Conservation (phyloP, 2,113 vertebrate genomes). For the Corapipo altera region DNA sequence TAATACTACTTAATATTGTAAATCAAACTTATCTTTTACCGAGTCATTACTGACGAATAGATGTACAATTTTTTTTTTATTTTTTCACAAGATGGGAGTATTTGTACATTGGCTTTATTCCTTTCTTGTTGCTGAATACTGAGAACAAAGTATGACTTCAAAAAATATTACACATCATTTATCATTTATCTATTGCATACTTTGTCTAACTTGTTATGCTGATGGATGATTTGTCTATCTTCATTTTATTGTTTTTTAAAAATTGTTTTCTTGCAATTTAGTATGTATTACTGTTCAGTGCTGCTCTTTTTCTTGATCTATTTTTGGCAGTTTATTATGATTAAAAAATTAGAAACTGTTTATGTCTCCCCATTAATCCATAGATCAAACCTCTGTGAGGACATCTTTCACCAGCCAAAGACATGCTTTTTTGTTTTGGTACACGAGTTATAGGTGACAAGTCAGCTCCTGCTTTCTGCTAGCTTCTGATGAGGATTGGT, state of each 20-base stretch:
- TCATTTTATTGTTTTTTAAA: background rate
- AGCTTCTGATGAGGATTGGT: background rate
- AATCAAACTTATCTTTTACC: background rate
- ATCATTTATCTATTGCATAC: background rate
- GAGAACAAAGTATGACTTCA: background rate
- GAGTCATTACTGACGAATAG: background rate
- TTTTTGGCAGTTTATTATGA: background rate
- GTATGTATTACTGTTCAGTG: background rate
- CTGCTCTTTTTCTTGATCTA: background rate
- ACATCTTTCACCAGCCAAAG: background rate
- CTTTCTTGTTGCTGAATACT: background rate
- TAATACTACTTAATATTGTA: background rate
- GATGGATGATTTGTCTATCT: background rate
- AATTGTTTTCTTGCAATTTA: background rate
- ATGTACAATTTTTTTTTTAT: background rate
- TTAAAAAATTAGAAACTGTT: background rate
- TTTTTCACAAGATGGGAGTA: background rate
- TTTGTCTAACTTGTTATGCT: background rate
- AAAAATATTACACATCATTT: background rate
- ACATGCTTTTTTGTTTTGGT: background rate
- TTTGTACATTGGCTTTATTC: background rate
- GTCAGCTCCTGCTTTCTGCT: background rate
- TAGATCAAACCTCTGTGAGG: background rate
- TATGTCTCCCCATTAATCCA: background rate
- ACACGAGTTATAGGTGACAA: rapidly evolving